These are phyloP conservation scores for Teleogryllus occipitalis DNA, from an alignment of 1,140 invertebrate genomes.

Conservation along the genomic window DNA sequence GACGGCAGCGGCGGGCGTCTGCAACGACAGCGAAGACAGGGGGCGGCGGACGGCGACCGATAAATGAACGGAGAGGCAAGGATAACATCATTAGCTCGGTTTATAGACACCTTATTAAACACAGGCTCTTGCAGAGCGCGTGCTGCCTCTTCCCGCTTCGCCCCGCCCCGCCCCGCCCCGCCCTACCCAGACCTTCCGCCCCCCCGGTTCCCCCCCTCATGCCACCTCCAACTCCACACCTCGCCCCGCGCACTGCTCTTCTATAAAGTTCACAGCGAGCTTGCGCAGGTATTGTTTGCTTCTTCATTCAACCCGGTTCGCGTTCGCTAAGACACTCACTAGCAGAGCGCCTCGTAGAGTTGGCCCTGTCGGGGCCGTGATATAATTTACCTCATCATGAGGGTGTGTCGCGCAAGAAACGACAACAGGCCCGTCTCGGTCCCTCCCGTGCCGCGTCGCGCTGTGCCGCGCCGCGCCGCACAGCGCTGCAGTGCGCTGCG, in stretches of 20 bases:
- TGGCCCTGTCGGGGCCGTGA: not conserved
- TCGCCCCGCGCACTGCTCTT: not conserved
- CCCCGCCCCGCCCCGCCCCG: too few relatives aligned
- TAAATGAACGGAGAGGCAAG: not conserved
- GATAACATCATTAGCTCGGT: not conserved
- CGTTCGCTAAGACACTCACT: not conserved
- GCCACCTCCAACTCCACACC: too few relatives aligned
- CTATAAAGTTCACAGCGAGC: not conserved
- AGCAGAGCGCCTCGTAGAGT: not conserved
- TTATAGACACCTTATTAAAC: not conserved
- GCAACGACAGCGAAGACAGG: not conserved
- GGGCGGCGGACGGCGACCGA: not conserved
- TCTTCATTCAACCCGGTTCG: not conserved
- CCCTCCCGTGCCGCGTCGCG: not conserved
- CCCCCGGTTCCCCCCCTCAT: too few relatives aligned
- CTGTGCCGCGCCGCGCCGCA: too few relatives aligned
- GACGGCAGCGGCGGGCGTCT: too few relatives aligned
- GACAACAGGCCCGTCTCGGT: not conserved
- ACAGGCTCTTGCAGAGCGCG: not conserved
- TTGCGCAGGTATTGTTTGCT: slow-evolving; percentile 3
- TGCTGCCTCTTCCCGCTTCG: not conserved
- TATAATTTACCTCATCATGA: not conserved
- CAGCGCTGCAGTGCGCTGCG: not conserved
- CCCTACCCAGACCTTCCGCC: not conserved
- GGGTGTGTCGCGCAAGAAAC: not conserved